Evolutionary conservation across 2,113 vertebrate species (phyloP), one percentile per base, ranked within the genome.

Genomic region (Macquaria ambigua): DNA sequence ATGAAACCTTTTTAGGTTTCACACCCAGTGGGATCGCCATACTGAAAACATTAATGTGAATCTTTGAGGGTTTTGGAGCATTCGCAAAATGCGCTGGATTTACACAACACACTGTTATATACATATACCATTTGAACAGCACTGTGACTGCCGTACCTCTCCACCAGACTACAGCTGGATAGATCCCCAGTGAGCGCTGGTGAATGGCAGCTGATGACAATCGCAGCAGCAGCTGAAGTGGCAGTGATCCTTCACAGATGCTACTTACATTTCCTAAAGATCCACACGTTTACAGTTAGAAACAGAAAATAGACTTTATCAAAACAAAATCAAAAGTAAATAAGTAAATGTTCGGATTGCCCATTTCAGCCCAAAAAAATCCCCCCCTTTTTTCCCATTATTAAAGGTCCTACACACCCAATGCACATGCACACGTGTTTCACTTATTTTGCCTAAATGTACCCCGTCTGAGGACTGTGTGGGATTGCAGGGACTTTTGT

Each of bases 151-250:
- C 48, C 8, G 10, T 39, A 62, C 21, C 1, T 71, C 20, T 56
- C 58, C 61, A 68, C 23, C 52, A 31, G 39, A 20, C 39, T 50
- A 14, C 78, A 76, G 50, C 67, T 72, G 59, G 39, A 72, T 8
- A n/a, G 48, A 59, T 9, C 18, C 25, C 50, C 39, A 37, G 25
- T 58, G 28, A 34, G 28, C 1, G 1, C 70, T 31, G 14, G 12
- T 82, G 78, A 81, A 8, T 31, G 72, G 58, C 72, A 64, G 66
- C 64, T 80, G 66, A 74, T 77, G 43, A 70, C 52, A 74, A 68
- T 66, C 2, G 0, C 16, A 43, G 70, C 21, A 71, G 62, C 46
- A 71, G 68, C 41, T 72, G 34, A 31, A 53, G 73, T 43, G 34
- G 31, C 66, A 23, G 34, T 70, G 55, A 70, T 46, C 73, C 56